A percentile compares a stretch with the other conserved stretches of the same genome.
Evolutionary conservation across 2,888 invertebrate species (phyloP).

Genomic region (Cabera pusaria): DNA sequence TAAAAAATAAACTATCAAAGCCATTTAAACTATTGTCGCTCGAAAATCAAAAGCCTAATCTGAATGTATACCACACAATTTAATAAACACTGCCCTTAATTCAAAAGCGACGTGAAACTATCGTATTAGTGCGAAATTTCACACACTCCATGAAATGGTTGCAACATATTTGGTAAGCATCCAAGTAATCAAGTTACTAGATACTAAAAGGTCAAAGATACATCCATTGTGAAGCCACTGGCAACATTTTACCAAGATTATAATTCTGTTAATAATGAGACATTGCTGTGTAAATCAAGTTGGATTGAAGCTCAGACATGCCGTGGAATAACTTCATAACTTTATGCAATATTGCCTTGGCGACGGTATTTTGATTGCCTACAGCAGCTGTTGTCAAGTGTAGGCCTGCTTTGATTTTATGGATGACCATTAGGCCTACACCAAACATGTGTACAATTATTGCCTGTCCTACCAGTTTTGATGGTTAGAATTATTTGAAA

Average conservation of each 20-base stretch:
- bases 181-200: slow-evolving; percentile 21
- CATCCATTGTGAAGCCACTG: slow-evolving; percentile 17
- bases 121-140: slow-evolving; percentile 15
- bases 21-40: too few species aligned
- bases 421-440: too few species aligned
- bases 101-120: slow-evolving; percentile 9
- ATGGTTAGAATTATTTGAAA: too few species aligned
- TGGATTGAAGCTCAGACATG: slow-evolving; percentile 39
- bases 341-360: slow-evolving; percentile 61
- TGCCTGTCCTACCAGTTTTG: too few species aligned
- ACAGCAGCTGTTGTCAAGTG: slow-evolving; percentile 5
- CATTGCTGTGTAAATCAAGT: slow-evolving; percentile 4
- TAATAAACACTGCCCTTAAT: slow-evolving; percentile 8
- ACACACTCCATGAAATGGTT: slow-evolving; percentile 20
- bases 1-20: too few species aligned
- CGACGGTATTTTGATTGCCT: slow-evolving; percentile 40
- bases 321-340: slow-evolving; percentile 60
- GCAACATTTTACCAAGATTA: slow-evolving; percentile 9
- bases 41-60: too few species aligned
- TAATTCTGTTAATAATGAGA: slow-evolving; percentile 16
- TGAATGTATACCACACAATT: too few species aligned
- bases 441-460: too few species aligned
- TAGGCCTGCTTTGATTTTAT: background rate
- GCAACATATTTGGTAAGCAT: slow-evolving; percentile 21
- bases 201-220: slow-evolving; percentile 24